phyloP scores from a whole-genome alignment of 1,140 invertebrate genomes.

The Drosophila nannoptera region DNA sequence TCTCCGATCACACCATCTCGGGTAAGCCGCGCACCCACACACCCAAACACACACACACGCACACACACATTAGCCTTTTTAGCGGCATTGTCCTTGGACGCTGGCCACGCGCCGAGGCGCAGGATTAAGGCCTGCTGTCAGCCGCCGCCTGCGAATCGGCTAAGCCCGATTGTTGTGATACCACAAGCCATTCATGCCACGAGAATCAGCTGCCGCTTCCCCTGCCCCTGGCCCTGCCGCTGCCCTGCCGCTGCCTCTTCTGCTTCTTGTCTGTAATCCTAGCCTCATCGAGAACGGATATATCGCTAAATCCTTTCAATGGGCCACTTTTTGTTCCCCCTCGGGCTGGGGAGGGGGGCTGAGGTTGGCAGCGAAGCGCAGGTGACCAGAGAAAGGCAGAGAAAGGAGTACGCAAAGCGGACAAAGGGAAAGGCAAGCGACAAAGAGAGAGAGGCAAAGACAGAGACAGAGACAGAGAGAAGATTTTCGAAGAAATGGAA shows the following conservation, averaged over 20 bases:
- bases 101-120: background rate
- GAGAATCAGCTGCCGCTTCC: background rate
- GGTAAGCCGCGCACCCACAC: slow-evolving; percentile 51
- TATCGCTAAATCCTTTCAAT: background rate
- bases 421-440: background rate
- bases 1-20: slow-evolving; percentile 79
- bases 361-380: background rate
- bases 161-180: background rate
- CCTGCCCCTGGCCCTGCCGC: background rate
- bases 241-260: background rate
- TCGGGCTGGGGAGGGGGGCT: no score
- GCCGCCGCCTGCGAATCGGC: background rate
- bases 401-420: background rate
- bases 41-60: no score
- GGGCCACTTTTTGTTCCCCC: background rate
- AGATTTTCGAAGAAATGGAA: background rate
- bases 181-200: background rate
- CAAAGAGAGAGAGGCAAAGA: background rate
- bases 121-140: slow-evolving; percentile 2
- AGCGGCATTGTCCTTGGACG: background rate
- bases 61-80: no score
- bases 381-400: background rate
- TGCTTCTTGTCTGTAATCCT: background rate
- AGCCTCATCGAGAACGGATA: no score
- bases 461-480: background rate